A percentile compares a stretch with the other conserved stretches of the same genome.
Evolutionary conservation across 2,888 invertebrate genomes (phyloP).

Genomic region (Dendrolimus pini): DNA sequence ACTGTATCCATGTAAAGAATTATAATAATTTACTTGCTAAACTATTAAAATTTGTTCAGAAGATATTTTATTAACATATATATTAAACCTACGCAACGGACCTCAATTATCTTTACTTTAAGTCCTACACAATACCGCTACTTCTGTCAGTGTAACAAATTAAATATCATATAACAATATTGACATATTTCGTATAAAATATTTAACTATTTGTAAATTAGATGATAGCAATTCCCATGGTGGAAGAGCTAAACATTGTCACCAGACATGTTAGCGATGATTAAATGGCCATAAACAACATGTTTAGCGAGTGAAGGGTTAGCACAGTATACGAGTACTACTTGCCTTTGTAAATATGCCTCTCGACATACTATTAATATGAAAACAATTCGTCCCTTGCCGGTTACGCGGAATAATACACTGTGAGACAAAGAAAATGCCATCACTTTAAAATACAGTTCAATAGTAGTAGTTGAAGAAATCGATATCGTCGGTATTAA

Average conservation of each 20-base stretch:
- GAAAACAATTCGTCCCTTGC: slow-evolving; percentile 74
- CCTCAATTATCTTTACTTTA: no score
- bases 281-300: slow-evolving; percentile 40
- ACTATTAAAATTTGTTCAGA: no score
- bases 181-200: slow-evolving; percentile 6
- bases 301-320: slow-evolving; percentile 40
- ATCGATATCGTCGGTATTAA: no score
- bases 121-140: no score
- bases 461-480: no score
- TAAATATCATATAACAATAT: slow-evolving; percentile 41
- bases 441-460: no score
- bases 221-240: background rate
- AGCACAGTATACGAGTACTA: slow-evolving; percentile 11
- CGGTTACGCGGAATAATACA: slow-evolving; percentile 42
- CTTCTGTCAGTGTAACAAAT: background rate
- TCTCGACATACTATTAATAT: slow-evolving; percentile 72
- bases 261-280: slow-evolving; percentile 15
- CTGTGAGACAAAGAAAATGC: slow-evolving; percentile 23
- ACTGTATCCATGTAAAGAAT: no score
- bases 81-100: no score
- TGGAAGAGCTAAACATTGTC: background rate
- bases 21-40: no score
- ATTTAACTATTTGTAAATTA: background rate
- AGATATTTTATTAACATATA: no score
- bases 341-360: slow-evolving; percentile 47